phyloP scores from a whole-genome alignment of 53 echinoderm and acorn worm species.

The Mesocentrotus franciscanus region DNA sequence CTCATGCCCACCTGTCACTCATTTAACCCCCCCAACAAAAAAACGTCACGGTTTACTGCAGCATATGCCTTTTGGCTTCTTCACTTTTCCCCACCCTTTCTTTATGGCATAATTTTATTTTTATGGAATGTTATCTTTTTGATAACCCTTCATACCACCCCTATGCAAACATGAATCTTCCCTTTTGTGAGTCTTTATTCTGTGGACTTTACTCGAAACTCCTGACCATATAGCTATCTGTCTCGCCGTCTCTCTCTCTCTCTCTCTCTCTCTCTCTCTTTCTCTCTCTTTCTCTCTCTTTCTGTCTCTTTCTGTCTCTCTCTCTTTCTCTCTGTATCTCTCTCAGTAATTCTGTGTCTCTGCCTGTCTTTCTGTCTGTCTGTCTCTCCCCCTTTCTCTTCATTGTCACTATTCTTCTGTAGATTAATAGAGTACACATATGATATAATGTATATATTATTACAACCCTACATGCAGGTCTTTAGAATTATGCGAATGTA shows the following conservation, averaged over 20 bases:
- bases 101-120: too few species aligned
- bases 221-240: background rate
- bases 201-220: background rate
- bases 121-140: too few species aligned
- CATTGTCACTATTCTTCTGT: background rate
- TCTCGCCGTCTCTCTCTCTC: background rate
- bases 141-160: too few species aligned
- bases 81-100: too few species aligned
- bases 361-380: background rate
- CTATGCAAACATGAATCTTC: too few species aligned
- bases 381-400: background rate
- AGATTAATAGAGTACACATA: background rate
- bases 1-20: too few species aligned
- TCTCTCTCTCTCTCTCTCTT: background rate
- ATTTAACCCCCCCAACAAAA: too few species aligned
- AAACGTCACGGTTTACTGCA: too few species aligned
- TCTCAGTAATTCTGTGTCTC: too few species aligned
- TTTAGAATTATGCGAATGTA: background rate
- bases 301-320: background rate
- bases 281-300: background rate
- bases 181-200: too few species aligned
- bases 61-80: too few species aligned
- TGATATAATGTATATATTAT: background rate
- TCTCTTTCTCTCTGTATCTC: background rate
- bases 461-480: background rate